phyloP scores from a whole-genome alignment of 1,140 invertebrate species.

The Homalodisca vitripennis region DNA sequence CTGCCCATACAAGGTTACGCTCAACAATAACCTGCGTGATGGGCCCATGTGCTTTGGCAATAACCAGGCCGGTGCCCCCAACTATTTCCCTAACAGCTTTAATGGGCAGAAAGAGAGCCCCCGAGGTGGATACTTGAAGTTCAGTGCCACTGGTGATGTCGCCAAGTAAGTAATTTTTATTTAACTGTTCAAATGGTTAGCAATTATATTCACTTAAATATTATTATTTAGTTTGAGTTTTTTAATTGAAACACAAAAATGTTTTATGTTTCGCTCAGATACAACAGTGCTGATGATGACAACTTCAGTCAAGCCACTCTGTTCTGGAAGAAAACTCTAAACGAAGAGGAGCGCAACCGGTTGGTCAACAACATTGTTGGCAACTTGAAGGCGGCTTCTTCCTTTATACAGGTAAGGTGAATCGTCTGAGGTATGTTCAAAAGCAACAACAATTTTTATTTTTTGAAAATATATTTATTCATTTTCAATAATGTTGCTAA shows the following conservation, averaged over 20 bases:
- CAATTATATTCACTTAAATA: too few relatives aligned
- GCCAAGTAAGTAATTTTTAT: slow-evolving; percentile 37
- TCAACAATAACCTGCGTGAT: slow-evolving; percentile 85
- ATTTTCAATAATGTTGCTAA: too few relatives aligned
- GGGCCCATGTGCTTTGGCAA: slow-evolving; percentile 63
- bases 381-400: slow-evolving; percentile 72
- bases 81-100: slow-evolving; percentile 97
- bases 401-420: slow-evolving; percentile 72
- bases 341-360: slow-evolving; percentile 66
- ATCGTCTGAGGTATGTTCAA: background rate
- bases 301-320: slow-evolving; percentile 81
- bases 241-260: background rate
- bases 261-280: slow-evolving; percentile 49
- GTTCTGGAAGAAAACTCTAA: slow-evolving; percentile 82
- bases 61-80: slow-evolving; percentile 79
- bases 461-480: too few relatives aligned
- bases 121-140: slow-evolving; percentile 48
- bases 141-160: slow-evolving; percentile 53
- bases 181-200: background rate
- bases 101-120: slow-evolving; percentile 66
- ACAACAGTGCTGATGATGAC: slow-evolving; percentile 83
- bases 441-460: too few relatives aligned
- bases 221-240: background rate
- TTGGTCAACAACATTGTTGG: slow-evolving; percentile 79
- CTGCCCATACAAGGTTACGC: slow-evolving; percentile 68